Evolutionary conservation across 2,113 vertebrate species (phyloP).

Genomic region (Sorex araneus): DNA sequence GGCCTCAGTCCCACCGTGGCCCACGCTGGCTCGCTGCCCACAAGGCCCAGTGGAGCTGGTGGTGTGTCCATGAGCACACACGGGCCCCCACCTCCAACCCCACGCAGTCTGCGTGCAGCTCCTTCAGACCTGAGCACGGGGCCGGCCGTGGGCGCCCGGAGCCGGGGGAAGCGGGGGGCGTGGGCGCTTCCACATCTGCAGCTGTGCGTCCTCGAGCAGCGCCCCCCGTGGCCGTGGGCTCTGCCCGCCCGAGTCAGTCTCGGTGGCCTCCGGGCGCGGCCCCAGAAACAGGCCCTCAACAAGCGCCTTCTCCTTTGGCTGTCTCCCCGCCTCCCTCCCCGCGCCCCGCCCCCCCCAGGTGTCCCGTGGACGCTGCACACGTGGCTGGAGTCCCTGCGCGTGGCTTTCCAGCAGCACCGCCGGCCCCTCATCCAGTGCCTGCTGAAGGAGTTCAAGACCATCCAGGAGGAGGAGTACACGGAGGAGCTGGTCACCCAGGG

Average conservation of each 20-base stretch:
- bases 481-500: slow-evolving; percentile 96
- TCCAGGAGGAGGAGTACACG: slow-evolving; percentile 97
- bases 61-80: too few species aligned
- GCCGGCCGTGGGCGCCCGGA: not conserved
- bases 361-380: slow-evolving; percentile 98
- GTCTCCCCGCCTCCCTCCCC: slow-evolving; percentile 49
- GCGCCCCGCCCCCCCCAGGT: slow-evolving; percentile 75
- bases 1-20: too few species aligned
- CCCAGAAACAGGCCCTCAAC: slow-evolving; percentile 24
- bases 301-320: slow-evolving; percentile 20
- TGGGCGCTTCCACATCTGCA: not conserved
- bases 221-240: not conserved
- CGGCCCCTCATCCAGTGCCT: slow-evolving; percentile 96
- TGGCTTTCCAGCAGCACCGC: slow-evolving; percentile 96
- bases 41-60: not conserved
- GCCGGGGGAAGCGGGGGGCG: not conserved
- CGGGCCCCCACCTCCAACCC: not conserved
- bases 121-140: accelerated
- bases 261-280: not conserved
- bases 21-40: not conserved
- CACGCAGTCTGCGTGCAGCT: not conserved
- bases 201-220: not conserved
- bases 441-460: slow-evolving; percentile 97
- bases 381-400: slow-evolving; percentile 96
- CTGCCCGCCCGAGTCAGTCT: not conserved